Conservation (phyloP, 2,888 invertebrate genomes). For the Beris morrisii region DNA sequence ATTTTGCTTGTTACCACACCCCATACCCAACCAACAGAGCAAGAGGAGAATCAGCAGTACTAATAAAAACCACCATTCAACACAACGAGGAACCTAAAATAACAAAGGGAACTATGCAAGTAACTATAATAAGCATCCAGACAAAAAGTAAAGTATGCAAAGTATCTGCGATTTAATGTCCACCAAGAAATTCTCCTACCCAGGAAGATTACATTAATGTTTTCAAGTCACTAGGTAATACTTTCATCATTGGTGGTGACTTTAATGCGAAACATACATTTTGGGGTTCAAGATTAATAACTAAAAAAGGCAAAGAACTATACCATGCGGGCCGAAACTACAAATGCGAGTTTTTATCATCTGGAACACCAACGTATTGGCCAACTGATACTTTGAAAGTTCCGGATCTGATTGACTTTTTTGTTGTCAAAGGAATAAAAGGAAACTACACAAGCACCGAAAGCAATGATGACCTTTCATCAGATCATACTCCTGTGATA, state of each 20-base stretch:
- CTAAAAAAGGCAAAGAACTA: constrained; percentile 18
- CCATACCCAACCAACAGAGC: constrained; percentile 30
- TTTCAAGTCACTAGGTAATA: constrained; percentile 37
- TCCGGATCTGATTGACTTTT: constrained; percentile 33
- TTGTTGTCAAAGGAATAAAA: constrained; percentile 22
- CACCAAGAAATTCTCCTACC: constrained; percentile 21
- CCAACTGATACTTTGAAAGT: constrained; percentile 32
- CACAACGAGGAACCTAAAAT: too few species aligned
- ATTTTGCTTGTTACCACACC: constrained; percentile 35
- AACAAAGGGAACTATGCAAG: too few species aligned
- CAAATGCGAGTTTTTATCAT: constrained; percentile 7
- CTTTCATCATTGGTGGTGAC: constrained; percentile 39
- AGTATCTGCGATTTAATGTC: constrained; percentile 23
- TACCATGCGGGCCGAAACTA: constrained; percentile 2
- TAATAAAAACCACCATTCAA: too few species aligned
- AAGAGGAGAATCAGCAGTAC: constrained; percentile 28
- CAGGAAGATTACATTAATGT: constrained; percentile 26
- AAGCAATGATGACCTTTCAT: constrained; percentile 1
- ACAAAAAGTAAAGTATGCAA: constrained; percentile 7
- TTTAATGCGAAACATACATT: constrained; percentile 31
- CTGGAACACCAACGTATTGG: constrained; percentile 34
- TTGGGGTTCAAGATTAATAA: constrained; percentile 8
- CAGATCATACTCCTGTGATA: too few species aligned
- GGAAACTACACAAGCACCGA: not conserved
- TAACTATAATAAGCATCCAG: too few species aligned